Base-by-base conservation (phyloP, 1,140 invertebrate species). In the Drosophila insularis region DNA sequence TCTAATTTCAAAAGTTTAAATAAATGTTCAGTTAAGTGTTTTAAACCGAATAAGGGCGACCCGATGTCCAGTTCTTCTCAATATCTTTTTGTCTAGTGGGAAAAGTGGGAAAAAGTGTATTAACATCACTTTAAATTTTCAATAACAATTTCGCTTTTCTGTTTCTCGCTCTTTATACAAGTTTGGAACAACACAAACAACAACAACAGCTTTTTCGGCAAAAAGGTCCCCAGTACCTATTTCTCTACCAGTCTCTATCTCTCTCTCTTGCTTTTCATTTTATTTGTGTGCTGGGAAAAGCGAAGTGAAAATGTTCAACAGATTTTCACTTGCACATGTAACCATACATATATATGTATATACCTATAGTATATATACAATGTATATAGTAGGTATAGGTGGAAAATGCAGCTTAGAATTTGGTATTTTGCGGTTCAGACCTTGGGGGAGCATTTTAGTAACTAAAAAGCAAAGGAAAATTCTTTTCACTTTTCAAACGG, bases 401-500 rank as follows among this genome's bases (percentile, higher is more conserved):
- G 21, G 54, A 62, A 68, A 75, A 75, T 75, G 73, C 73, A 75
- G 56, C 50, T 66, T 66, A 37, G 65, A 27, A 73, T 65, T 69
- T 70, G 63, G 64, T 46, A 63, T 64, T 78, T 78, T 86, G 81
- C 40, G 81, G 81, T 72, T 86, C 43, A 50, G 55, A 68, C 69
- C 74, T 75, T 81, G 71, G 72, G 74, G 74, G 74, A 64, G 74
- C 66, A 79, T 71, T 80, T 71, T 54, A 67, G 60, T 4, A 50
- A 50, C 46, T 63, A 50, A 14, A 61, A 53, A 69, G 14, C 54
- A 31, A 67, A 39, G 58, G 55, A 58, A 74, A 86, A 74, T 81
- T 71, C 81, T 81, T 86, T 86, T 86, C 82, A 86, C 81, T 86
- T 86, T 86, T 78, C 68, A 81, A 81, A 73, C 61, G 82, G 43